phyloP scores from a whole-genome alignment of 2,797 vertebrate species.

The Labroides dimidiatus region DNA sequence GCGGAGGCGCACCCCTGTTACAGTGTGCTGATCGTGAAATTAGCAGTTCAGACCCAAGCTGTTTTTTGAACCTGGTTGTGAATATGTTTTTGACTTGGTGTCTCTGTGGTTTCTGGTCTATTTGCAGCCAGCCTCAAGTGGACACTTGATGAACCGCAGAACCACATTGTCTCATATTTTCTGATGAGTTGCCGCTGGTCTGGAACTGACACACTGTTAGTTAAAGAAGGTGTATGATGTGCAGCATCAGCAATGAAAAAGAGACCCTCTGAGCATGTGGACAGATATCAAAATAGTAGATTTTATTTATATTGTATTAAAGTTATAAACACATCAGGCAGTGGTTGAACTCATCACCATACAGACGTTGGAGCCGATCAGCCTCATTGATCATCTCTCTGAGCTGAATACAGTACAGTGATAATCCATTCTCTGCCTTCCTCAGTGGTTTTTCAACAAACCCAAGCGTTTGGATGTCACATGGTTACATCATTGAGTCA shows the following conservation, averaged over 20 bases:
- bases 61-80: no score
- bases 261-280: slow-evolving; percentile 34
- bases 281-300: slow-evolving; percentile 85
- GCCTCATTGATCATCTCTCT: slow-evolving; percentile 49
- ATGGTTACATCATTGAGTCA: neutral
- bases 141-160: no score
- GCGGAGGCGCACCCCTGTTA: no score
- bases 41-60: no score
- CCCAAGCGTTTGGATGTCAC: slow-evolving; percentile 65
- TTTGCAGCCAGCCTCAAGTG: no score
- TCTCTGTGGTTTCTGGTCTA: no score
- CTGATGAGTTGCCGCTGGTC: no score
- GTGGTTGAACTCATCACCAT: slow-evolving; percentile 83
- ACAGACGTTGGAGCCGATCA: slow-evolving; percentile 69
- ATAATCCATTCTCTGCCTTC: slow-evolving; percentile 50
- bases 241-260: slow-evolving; percentile 12
- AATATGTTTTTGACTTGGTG: no score
- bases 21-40: no score
- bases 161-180: no score
- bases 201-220: no score
- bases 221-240: no score
- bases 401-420: slow-evolving; percentile 76
- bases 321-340: slow-evolving; percentile 88
- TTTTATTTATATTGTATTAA: slow-evolving; percentile 88
- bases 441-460: slow-evolving; percentile 78